These are phyloP conservation scores for Bolinopsis microptera DNA, from an alignment of 37 sponge, comb jelly and placozoan species.

Conservation along the genomic window DNA sequence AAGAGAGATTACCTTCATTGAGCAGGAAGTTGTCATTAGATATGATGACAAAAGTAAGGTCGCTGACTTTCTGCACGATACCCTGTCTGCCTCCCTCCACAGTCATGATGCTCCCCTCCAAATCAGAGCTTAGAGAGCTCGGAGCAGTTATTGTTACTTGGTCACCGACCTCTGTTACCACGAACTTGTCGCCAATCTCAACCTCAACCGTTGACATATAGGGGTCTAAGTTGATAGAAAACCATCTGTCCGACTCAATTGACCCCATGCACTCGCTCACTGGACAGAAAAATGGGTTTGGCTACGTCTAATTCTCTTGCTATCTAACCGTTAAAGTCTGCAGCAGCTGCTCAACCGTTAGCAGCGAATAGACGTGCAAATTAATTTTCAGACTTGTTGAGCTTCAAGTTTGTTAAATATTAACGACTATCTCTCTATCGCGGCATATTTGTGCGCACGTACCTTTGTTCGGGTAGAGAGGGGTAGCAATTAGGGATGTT, in stretches of 20 bases:
- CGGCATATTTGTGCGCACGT: background rate
- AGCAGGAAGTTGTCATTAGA: background rate
- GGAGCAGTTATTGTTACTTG: background rate
- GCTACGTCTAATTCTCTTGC: background rate
- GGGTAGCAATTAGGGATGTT: background rate
- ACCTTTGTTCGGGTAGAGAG: background rate
- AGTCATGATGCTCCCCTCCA: background rate
- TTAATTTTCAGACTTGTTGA: background rate
- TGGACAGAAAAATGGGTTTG: background rate
- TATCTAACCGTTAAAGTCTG: background rate
- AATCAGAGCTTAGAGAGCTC: background rate
- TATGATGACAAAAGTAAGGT: background rate
- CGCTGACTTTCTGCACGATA: background rate
- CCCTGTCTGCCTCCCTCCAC: background rate
- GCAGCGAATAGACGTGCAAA: background rate
- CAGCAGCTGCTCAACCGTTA: background rate
- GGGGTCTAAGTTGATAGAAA: slow-evolving; percentile 12
- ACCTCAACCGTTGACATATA: background rate
- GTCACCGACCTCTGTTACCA: background rate
- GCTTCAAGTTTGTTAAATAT: background rate
- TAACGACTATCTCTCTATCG: background rate
- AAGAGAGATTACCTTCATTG: background rate
- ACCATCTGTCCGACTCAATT: background rate
- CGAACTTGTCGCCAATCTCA: background rate
- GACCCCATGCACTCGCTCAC: background rate